These are phyloP conservation scores for Coenonympha arcania DNA, from an alignment of 2,888 invertebrate species.

Conservation along the genomic window DNA sequence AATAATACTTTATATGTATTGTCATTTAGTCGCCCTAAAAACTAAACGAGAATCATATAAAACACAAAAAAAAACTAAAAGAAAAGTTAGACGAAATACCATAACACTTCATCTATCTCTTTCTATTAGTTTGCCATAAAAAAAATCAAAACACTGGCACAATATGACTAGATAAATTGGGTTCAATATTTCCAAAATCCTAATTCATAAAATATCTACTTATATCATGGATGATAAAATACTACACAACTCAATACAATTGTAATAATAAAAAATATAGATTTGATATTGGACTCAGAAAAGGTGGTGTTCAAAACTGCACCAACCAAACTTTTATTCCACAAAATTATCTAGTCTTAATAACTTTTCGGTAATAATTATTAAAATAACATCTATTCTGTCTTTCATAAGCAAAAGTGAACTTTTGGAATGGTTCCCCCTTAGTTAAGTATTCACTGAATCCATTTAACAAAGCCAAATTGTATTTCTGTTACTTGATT, in stretches of 20 bases:
- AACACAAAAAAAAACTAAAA: conserved; percentile 10
- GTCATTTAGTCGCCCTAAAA: conserved; percentile 73
- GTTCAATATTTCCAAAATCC: background rate
- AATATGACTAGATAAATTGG: conserved; percentile 7
- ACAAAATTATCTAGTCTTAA: background rate
- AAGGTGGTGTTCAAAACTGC: conserved; percentile 30
- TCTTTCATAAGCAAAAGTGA: background rate
- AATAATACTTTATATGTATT: conserved; percentile 67
- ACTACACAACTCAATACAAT: background rate
- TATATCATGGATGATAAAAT: background rate
- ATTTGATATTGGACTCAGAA: conserved; percentile 20
- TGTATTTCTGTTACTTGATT: too few relatives aligned
- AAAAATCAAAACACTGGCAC: conserved; percentile 5
- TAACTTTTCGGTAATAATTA: background rate
- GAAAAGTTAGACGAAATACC: conserved; percentile 7
- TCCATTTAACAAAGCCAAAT: too few relatives aligned
- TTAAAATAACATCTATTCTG: background rate
- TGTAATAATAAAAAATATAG: conserved; percentile 6
- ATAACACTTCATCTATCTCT: background rate
- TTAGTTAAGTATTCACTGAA: too few relatives aligned
- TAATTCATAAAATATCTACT: background rate
- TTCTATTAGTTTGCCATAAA: background rate
- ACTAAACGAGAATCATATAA: conserved; percentile 72
- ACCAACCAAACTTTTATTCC: background rate
- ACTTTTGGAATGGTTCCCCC: too few relatives aligned